Base-by-base conservation (phyloP, 2,113 vertebrate genomes). In the Myxocyprinus asiaticus region DNA sequence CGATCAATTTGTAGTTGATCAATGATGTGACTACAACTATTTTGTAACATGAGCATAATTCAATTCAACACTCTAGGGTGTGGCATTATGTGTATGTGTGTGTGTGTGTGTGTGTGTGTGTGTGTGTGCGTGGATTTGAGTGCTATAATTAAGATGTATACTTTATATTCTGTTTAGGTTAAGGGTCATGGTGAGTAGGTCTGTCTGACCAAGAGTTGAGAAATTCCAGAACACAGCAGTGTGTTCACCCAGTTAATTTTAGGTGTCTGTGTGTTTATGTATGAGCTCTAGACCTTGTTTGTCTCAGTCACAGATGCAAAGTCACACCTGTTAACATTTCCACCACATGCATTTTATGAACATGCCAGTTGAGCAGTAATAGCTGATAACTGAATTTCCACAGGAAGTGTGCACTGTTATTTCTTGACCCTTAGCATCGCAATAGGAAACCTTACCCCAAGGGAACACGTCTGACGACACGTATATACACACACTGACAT, bases 371-470 rank as follows among this genome's bases (percentile, higher is more conserved):
- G 22, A 43, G 51, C 87, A 87, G 86, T 90, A 91, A 91, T 90
- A 91, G 88, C 89, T 88, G 91, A 92, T 93, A 91, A 91, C 89
- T 90, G 90, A 88, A 89, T 91, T 92, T 92, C 88, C 89, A 90
- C 88, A 92, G 92, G 92, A 92, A 93, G 89, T 88, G 85, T 91
- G 22, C 22, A 33, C 22, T 33, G 22, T 33, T 33, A 33, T 33
- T 33, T 33, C 22, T 33, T 33, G 22, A 33, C 22, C 22, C 22
- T 33, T 33, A 33, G 22, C 22, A 33, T 33, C 22, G 22, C 22
- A 33, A 33, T 33, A 33, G 22, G 22, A 33, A 33, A 33, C 22
- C 22, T 33, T 33, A 33, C 22, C 22, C 22, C 22, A 33, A 33
- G 22, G 22, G 22, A 33, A 33, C 22, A 33, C 3, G 22, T 11